phyloP scores from a whole-genome alignment of 2,888 invertebrate genomes.

The Pseudoips prasinana region DNA sequence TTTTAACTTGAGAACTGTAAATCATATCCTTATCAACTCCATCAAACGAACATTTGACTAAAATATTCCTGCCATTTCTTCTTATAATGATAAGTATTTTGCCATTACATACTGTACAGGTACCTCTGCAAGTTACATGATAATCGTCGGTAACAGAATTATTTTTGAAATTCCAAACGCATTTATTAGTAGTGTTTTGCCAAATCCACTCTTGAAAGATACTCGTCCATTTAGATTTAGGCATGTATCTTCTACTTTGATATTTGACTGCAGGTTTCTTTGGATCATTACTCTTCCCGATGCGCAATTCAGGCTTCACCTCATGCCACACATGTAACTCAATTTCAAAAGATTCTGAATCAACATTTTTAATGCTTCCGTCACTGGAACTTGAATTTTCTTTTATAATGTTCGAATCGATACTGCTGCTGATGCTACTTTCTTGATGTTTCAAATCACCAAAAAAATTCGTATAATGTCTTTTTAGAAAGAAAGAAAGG shows the following conservation, averaged over 20 bases:
- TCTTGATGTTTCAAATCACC: too few relatives aligned
- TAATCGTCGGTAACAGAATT: conserved; percentile 8
- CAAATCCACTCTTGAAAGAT: conserved; percentile 3
- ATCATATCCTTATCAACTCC: background rate
- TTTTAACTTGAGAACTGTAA: background rate
- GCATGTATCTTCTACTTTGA: background rate
- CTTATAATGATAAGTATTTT: background rate
- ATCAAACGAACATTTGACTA: background rate
- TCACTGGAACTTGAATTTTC: too few relatives aligned
- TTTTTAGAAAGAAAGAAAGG: too few relatives aligned
- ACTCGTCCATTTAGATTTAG: background rate
- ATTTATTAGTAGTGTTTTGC: conserved; percentile 7
- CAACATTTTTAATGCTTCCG: too few relatives aligned
- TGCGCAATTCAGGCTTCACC: too few relatives aligned
- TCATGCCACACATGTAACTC: too few relatives aligned
- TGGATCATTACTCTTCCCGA: too few relatives aligned
- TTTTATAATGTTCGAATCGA: too few relatives aligned
- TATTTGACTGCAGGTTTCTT: too few relatives aligned
- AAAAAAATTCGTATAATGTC: too few relatives aligned
- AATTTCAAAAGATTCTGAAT: too few relatives aligned
- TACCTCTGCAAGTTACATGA: conserved; percentile 6
- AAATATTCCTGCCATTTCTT: background rate
- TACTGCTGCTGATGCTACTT: too few relatives aligned
- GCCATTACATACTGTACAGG: conserved; percentile 4
- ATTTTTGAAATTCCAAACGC: conserved; percentile 7